Evolutionary conservation across 2,113 vertebrate genomes (phyloP).

Genomic region (Pterocles burchelli): DNA sequence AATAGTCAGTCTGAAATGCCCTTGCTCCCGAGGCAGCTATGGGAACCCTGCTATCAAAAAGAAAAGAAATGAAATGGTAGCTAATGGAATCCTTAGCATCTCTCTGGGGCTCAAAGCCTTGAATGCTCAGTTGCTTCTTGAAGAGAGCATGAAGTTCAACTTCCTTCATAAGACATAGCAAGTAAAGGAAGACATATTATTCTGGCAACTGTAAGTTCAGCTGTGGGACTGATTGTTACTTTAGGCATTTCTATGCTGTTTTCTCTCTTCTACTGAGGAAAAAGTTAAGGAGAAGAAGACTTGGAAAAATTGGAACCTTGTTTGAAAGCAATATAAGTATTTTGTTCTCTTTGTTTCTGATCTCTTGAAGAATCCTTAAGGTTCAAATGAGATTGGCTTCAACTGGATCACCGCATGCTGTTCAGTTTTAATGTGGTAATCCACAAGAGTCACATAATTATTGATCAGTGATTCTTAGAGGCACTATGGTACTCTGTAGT

Average conservation of each 20-base stretch:
- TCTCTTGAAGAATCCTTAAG: neutral
- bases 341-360: neutral
- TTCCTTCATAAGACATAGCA: neutral
- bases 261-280: neutral
- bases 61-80: neutral
- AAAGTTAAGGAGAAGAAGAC: neutral
- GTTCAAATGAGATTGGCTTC: neutral
- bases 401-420: neutral
- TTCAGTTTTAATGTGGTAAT: neutral
- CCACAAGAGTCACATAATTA: neutral
- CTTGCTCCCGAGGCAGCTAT: neutral
- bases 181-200: neutral
- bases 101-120: neutral
- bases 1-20: neutral
- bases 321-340: neutral
- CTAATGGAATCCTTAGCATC: neutral
- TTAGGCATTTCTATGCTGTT: neutral
- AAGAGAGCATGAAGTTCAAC: conserved; percentile 11
- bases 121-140: neutral
- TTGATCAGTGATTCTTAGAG: neutral
- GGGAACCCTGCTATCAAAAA: neutral
- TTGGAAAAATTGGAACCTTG: neutral
- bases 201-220: neutral
- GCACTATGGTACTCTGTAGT: neutral
- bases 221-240: neutral